Evolutionary conservation across 2,113 vertebrate genomes (phyloP).

Genomic region (Mixornis gularis): DNA sequence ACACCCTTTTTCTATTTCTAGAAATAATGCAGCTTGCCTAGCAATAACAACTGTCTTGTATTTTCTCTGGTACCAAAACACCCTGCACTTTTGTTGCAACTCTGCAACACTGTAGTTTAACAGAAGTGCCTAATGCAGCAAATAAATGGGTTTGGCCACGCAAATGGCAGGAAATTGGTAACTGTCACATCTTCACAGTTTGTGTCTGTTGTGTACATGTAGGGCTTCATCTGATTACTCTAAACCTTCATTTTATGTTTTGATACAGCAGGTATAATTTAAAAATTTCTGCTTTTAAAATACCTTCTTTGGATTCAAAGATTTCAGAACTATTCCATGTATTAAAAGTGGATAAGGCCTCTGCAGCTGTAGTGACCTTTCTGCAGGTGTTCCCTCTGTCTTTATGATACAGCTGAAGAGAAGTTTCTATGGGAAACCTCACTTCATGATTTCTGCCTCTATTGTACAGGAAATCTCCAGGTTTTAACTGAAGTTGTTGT

Average conservation of each 20-base stretch:
- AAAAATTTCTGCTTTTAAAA: neutral
- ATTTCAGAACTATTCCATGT: neutral
- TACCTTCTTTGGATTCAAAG: neutral
- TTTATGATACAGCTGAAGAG: neutral
- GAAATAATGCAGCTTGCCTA: constrained; percentile 45
- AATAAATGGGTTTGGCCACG: neutral
- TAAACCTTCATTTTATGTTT: neutral
- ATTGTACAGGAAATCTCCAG: neutral
- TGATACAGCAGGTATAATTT: neutral
- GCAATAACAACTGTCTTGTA: neutral
- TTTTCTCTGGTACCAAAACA: constrained; percentile 20
- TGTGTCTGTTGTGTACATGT: neutral
- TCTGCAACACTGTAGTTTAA: neutral
- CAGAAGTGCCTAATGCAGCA: neutral
- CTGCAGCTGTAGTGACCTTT: neutral
- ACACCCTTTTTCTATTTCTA: constrained; percentile 42
- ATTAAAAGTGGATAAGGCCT: neutral
- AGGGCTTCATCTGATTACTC: neutral
- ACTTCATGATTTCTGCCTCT: neutral
- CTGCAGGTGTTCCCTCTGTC: neutral
- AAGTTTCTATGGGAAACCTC: neutral
- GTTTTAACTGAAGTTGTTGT: neutral
- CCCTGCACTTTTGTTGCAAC: neutral
- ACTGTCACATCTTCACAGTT: neutral
- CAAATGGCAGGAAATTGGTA: neutral